Percentiles rank a stretch among this genome's conserved stretches.
These are phyloP conservation scores for Serilophus lunatus DNA, from an alignment of 2,113 vertebrate species.

Conservation along the genomic window DNA sequence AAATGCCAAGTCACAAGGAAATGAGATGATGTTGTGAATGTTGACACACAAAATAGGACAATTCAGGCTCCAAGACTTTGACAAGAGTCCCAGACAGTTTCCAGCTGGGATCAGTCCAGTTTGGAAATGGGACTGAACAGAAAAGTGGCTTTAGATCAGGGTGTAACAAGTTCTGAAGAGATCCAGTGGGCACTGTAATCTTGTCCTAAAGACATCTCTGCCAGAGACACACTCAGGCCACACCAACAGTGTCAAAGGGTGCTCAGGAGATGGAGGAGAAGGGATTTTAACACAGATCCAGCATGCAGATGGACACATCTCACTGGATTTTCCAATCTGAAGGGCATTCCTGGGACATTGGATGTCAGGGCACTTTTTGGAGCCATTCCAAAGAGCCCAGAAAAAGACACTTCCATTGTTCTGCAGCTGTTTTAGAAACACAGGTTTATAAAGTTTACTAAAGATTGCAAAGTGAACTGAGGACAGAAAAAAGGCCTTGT, in stretches of 20 bases:
- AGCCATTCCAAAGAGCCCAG: neutral
- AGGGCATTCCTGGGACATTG: neutral
- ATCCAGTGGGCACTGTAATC: neutral
- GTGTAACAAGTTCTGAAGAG: neutral
- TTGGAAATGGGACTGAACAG: neutral
- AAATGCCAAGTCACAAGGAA: neutral
- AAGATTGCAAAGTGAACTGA: neutral
- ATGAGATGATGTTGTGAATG: neutral
- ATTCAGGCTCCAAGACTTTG: neutral
- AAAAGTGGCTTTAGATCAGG: neutral
- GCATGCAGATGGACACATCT: neutral
- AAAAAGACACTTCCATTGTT: neutral
- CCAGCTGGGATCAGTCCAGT: neutral
- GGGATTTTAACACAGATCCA: neutral
- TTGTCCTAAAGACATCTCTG: neutral
- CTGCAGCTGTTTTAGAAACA: neutral
- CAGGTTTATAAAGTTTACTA: neutral
- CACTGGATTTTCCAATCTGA: neutral
- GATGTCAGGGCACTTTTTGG: neutral
- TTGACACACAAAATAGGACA: neutral
- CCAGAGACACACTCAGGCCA: neutral
- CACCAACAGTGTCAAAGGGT: fast-evolving
- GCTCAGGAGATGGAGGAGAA: neutral
- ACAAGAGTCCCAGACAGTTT: neutral
- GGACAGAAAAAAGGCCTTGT: neutral